phyloP scores from a whole-genome alignment of 2,888 invertebrate species.

The Timema cristinae region DNA sequence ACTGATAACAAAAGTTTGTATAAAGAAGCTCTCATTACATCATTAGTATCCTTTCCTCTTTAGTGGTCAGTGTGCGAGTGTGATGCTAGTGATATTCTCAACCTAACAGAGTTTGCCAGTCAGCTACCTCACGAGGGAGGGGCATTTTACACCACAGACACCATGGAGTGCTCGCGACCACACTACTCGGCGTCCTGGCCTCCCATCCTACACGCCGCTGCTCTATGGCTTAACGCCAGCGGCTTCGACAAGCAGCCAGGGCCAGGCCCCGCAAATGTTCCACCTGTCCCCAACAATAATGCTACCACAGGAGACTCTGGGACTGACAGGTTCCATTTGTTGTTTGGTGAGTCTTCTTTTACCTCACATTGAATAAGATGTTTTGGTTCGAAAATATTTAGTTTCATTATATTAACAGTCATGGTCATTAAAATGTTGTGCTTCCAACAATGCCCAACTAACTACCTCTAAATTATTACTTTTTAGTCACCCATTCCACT shows the following conservation, averaged over 20 bases:
- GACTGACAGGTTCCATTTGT: conserved; percentile 67
- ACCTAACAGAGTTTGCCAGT: conserved; percentile 74
- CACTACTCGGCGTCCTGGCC: conserved; percentile 95
- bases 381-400: not conserved
- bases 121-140: conserved; percentile 95
- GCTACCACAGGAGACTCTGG: conserved; percentile 52
- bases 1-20: not conserved
- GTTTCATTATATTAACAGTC: not conserved
- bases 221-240: conserved; percentile 75
- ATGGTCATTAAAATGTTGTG: conserved; percentile 1
- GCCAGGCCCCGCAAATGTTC: conserved; percentile 35
- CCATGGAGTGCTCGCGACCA: conserved; percentile 86
- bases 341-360: conserved; percentile 66
- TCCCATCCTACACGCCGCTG: conserved; percentile 87
- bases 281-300: conserved; percentile 38
- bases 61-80: conserved; percentile 5
- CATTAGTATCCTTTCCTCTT: conserved; percentile 18
- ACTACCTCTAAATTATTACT: too few species aligned
- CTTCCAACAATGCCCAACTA: too few species aligned
- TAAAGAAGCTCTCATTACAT: not conserved
- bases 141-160: conserved; percentile 95
- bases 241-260: conserved; percentile 50
- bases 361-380: not conserved
- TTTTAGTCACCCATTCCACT: too few species aligned
- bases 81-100: conserved; percentile 13